A percentile compares a stretch with the other conserved stretches of the same genome.
phyloP scores from a whole-genome alignment of 2,888 invertebrate genomes.

The Aphodius granarius region DNA sequence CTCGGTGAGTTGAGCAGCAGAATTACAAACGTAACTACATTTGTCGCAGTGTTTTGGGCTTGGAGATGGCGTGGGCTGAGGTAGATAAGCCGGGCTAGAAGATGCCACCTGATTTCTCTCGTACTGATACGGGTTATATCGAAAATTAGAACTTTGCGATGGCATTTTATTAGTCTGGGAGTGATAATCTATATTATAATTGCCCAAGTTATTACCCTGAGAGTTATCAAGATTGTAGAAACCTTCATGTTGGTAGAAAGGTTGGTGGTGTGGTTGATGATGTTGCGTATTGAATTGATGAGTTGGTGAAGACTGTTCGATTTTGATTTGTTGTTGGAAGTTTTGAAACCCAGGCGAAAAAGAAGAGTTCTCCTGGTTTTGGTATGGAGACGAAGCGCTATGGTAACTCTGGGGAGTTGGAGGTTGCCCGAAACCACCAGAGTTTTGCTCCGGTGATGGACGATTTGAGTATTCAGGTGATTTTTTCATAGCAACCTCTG shows the following conservation, averaged over 20 bases:
- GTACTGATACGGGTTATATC: constrained; percentile 53
- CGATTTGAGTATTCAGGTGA: constrained; percentile 60
- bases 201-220: constrained; percentile 41
- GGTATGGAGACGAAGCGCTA: constrained; percentile 68
- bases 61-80: constrained; percentile 71
- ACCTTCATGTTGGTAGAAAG: constrained; percentile 36
- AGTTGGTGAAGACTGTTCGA: constrained; percentile 56
- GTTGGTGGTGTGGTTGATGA: constrained; percentile 15
- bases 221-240: constrained; percentile 43
- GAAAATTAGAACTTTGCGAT: constrained; percentile 42
- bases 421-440: constrained; percentile 62
- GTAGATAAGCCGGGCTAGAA: constrained; percentile 61
- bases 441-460: constrained; percentile 62
- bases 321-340: constrained; percentile 43
- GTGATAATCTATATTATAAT: constrained; percentile 45
- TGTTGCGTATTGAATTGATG: constrained; percentile 18
- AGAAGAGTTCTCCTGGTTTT: constrained; percentile 59
- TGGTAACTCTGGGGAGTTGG: constrained; percentile 68
- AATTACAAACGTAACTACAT: constrained; percentile 79
- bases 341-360: constrained; percentile 57
- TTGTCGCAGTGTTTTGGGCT: constrained; percentile 81
- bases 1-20: constrained; percentile 72
- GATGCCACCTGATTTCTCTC: constrained; percentile 40
- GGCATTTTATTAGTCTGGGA: constrained; percentile 39
- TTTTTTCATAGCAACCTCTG: constrained; percentile 67